Percentiles rank a stretch among this genome's conserved stretches.
Conservation (phyloP, 2,797 vertebrate genomes). For the Heterohyrax brucei region DNA sequence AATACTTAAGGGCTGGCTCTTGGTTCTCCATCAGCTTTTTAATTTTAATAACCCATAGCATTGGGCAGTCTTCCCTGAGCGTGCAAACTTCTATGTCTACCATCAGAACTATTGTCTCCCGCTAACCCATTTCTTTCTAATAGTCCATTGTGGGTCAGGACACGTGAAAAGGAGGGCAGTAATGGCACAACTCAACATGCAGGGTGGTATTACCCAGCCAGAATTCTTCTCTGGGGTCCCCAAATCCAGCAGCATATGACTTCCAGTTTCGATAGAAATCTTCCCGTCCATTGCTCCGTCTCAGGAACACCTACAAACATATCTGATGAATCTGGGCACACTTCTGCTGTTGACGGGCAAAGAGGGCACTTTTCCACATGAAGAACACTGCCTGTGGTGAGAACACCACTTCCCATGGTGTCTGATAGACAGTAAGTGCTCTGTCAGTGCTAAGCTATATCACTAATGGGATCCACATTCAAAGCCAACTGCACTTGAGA, state of each 20-base stretch:
- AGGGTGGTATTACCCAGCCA: constrained; percentile 93
- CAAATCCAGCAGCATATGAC: constrained; percentile 96
- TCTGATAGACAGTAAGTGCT: not conserved
- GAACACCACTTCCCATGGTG: not conserved
- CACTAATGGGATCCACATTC: not conserved
- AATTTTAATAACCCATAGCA: constrained; percentile 23
- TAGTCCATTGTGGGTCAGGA: not conserved
- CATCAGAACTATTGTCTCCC: not conserved
- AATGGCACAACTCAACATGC: not conserved
- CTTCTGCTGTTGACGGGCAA: not conserved
- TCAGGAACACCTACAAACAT: constrained; percentile 94
- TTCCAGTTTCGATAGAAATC: constrained; percentile 99
- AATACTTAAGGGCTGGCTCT: not conserved
- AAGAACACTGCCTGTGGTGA: fast-evolving
- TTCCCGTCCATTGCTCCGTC: constrained; percentile 95
- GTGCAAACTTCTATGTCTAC: not conserved
- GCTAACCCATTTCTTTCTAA: not conserved
- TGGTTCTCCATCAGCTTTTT: not conserved
- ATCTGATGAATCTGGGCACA: not conserved
- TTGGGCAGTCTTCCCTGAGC: not conserved
- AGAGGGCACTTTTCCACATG: not conserved
- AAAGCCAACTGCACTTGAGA: not conserved
- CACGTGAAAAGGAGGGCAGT: not conserved
- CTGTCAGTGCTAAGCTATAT: not conserved
- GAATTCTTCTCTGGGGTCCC: constrained; percentile 96